Evolutionary conservation across 1,140 invertebrate species (phyloP).

Genomic region (Thrips palmi): DNA sequence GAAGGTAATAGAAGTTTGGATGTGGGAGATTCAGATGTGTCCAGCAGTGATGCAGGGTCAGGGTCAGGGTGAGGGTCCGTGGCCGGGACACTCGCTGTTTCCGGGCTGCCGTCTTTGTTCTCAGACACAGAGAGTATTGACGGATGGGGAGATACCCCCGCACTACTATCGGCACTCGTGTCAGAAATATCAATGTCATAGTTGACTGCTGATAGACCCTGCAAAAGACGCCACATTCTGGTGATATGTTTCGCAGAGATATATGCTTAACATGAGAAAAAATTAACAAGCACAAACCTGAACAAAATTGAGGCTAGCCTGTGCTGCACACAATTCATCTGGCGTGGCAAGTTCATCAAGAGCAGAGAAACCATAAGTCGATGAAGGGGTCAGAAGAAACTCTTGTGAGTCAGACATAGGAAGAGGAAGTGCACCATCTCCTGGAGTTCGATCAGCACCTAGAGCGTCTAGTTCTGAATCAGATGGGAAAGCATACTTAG

Average conservation of each 20-base stretch:
- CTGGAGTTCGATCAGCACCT: too few relatives aligned
- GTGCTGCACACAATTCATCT: constrained; percentile 30
- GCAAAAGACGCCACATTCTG: constrained; percentile 22
- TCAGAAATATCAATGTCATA: constrained; percentile 54
- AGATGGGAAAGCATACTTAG: not conserved
- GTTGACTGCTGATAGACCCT: constrained; percentile 44
- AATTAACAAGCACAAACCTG: too few relatives aligned
- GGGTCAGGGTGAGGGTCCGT: constrained; percentile 4
- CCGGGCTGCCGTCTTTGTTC: constrained; percentile 17
- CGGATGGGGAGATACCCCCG: constrained; percentile 16
- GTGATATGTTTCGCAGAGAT: too few relatives aligned
- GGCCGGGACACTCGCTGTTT: constrained; percentile 8
- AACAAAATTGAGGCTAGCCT: constrained; percentile 10
- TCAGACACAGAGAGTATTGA: constrained; percentile 22
- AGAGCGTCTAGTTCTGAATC: too few relatives aligned
- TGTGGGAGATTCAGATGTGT: constrained; percentile 13
- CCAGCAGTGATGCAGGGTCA: constrained; percentile 14
- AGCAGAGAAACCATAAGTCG: constrained; percentile 32
- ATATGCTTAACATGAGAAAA: too few relatives aligned
- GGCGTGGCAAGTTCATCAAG: constrained; percentile 32
- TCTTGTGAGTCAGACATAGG: too few relatives aligned
- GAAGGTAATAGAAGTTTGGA: constrained; percentile 11
- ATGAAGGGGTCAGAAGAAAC: constrained; percentile 17
- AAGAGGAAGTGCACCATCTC: too few relatives aligned
- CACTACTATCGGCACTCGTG: constrained; percentile 44